Conservation (phyloP, 2,888 invertebrate species). For the Andrena chrysosceles region DNA sequence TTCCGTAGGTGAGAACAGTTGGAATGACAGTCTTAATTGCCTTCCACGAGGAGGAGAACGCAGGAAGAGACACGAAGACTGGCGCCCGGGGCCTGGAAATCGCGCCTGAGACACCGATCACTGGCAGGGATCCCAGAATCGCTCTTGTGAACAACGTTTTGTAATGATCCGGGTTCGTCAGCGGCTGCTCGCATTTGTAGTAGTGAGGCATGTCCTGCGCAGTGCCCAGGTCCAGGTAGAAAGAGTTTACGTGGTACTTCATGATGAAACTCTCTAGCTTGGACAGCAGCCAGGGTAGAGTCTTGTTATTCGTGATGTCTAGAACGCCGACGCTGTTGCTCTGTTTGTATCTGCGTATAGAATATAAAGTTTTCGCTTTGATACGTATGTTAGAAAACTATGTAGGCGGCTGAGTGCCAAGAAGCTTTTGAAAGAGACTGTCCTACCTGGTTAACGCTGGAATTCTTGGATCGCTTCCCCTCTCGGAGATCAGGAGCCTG, state of each 20-base stretch:
- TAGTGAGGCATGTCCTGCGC: slow-evolving; percentile 95
- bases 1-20: slow-evolving; percentile 94
- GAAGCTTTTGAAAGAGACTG: neutral
- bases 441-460: slow-evolving; percentile 90
- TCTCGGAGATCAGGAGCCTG: slow-evolving; percentile 91
- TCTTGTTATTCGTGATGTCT: slow-evolving; percentile 94
- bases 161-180: slow-evolving; percentile 94
- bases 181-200: slow-evolving; percentile 90
- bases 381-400: neutral
- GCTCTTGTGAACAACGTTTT: slow-evolving; percentile 89
- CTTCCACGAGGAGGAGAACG: slow-evolving; percentile 95
- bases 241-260: slow-evolving; percentile 93
- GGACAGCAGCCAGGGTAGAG: slow-evolving; percentile 92
- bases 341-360: slow-evolving; percentile 89
- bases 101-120: slow-evolving; percentile 94
- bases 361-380: neutral
- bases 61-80: slow-evolving; percentile 94
- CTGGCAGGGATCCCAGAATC: slow-evolving; percentile 87
- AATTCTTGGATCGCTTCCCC: slow-evolving; percentile 91
- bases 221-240: slow-evolving; percentile 93
- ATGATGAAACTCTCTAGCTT: slow-evolving; percentile 90
- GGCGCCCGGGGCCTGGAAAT: slow-evolving; percentile 93
- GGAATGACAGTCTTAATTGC: slow-evolving; percentile 94
- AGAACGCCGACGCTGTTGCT: slow-evolving; percentile 93
- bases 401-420: too few species aligned